Conservation (phyloP, 1,140 invertebrate genomes). For the Micrasema minimum region DNA sequence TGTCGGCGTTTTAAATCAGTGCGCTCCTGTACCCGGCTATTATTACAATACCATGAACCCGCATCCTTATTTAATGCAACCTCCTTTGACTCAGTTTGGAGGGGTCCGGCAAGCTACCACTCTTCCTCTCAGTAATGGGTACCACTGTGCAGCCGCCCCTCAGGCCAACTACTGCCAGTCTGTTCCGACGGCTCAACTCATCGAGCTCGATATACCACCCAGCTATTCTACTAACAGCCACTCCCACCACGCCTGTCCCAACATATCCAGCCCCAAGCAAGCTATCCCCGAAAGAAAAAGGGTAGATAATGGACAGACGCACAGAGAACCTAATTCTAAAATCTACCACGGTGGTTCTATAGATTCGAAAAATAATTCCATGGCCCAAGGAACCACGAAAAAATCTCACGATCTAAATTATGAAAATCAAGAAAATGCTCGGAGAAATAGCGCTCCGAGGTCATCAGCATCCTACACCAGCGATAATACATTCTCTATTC, state of each 20-base stretch:
- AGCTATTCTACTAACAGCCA: constrained; percentile 23
- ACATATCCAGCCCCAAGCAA: constrained; percentile 45
- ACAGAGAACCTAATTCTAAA: constrained; percentile 23
- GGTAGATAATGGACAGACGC: constrained; percentile 13
- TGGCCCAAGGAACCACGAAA: constrained; percentile 2
- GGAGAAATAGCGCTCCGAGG: constrained; percentile 58
- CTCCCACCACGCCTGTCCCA: constrained; percentile 25
- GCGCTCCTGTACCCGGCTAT: constrained; percentile 56
- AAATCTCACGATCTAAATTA: constrained; percentile 39
- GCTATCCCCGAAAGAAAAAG: constrained; percentile 18
- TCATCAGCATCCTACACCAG: constrained; percentile 54
- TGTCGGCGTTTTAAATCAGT: constrained; percentile 39
- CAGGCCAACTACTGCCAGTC: constrained; percentile 58
- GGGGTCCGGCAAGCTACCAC: constrained; percentile 63
- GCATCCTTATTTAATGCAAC: constrained; percentile 63
- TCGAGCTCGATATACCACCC: constrained; percentile 75
- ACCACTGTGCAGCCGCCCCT: constrained; percentile 56
- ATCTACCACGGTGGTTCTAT: constrained; percentile 56
- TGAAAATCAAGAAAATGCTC: constrained; percentile 55
- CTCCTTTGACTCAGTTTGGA: constrained; percentile 58
- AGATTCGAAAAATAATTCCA: constrained; percentile 52
- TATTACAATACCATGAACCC: constrained; percentile 62
- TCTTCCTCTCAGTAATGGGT: constrained; percentile 61
- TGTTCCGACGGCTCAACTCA: constrained; percentile 74
- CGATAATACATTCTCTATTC: constrained; percentile 58